Conservation (phyloP, 1,140 invertebrate genomes). For the Lasioglossum baleicum region DNA sequence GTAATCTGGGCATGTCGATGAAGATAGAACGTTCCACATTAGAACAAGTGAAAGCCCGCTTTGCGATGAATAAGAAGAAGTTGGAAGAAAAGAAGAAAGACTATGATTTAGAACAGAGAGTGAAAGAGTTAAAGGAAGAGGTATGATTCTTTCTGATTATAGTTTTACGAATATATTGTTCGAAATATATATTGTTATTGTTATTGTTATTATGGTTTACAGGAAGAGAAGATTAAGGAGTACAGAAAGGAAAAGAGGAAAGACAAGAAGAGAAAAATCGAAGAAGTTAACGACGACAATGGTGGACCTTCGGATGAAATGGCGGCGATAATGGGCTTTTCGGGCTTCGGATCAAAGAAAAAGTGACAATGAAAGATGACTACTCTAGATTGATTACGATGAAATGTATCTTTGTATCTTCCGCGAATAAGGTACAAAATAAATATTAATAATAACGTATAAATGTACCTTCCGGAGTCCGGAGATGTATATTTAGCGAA, state of each 20-base stretch:
- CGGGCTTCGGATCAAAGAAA: constrained; percentile 95
- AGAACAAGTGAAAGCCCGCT: constrained; percentile 97
- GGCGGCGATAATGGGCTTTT: constrained; percentile 98
- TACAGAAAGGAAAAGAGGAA: constrained; percentile 94
- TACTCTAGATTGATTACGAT: neutral
- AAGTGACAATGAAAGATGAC: constrained; percentile 78
- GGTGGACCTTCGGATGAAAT: constrained; percentile 88
- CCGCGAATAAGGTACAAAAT: too few relatives aligned
- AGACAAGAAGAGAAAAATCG: constrained; percentile 92
- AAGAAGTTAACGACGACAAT: constrained; percentile 85
- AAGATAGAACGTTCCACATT: constrained; percentile 96
- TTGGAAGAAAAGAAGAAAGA: constrained; percentile 97
- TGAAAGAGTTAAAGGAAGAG: constrained; percentile 97
- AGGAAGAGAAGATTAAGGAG: constrained; percentile 96
- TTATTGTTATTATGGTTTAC: constrained; percentile 33
- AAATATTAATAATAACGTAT: too few relatives aligned
- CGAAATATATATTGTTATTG: constrained; percentile 4
- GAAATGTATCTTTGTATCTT: neutral
- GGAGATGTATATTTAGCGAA: neutral
- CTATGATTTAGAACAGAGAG: constrained; percentile 94
- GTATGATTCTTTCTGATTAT: constrained; percentile 68
- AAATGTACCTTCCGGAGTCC: neutral
- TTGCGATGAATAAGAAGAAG: constrained; percentile 96
- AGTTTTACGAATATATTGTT: constrained; percentile 2
- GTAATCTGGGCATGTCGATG: constrained; percentile 99